phyloP scores from a whole-genome alignment of 1,140 invertebrate genomes.

The Diachasma alloeum region DNA sequence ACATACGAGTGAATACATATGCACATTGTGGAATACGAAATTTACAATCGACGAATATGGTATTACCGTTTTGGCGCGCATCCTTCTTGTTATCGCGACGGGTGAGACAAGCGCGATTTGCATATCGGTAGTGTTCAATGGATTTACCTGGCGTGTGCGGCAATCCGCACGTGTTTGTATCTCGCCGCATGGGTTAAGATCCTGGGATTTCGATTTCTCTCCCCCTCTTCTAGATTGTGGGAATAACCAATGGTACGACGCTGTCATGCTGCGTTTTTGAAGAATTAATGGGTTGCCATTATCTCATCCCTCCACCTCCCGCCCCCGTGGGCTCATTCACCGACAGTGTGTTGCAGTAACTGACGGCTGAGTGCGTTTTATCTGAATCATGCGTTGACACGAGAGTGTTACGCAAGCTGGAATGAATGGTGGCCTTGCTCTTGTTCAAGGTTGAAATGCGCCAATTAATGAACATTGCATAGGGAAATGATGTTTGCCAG shows the following conservation, averaged over 20 bases:
- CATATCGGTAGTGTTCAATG: conserved; percentile 35
- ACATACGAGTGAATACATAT: not conserved
- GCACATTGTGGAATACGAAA: conserved; percentile 13
- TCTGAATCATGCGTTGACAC: no score
- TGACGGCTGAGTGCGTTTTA: no score
- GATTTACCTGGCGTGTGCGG: not conserved
- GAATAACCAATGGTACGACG: not conserved
- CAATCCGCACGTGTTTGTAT: conserved; percentile 16
- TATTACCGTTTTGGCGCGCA: conserved; percentile 27
- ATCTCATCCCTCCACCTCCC: not conserved
- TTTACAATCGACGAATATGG: conserved; percentile 27
- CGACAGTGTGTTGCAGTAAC: no score
- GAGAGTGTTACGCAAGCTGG: no score
- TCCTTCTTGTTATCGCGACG: conserved; percentile 33
- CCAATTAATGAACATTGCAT: no score
- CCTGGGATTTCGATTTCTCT: not conserved
- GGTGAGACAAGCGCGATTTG: conserved; percentile 29
- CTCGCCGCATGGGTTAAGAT: conserved; percentile 5
- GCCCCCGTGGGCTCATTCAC: no score
- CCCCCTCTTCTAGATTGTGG: not conserved
- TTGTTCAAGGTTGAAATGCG: no score
- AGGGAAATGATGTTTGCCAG: no score
- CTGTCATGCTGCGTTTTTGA: not conserved
- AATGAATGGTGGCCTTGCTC: no score
- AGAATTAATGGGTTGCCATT: not conserved